phyloP scores from a whole-genome alignment of 2,113 vertebrate species.

The Sorex fumeus region DNA sequence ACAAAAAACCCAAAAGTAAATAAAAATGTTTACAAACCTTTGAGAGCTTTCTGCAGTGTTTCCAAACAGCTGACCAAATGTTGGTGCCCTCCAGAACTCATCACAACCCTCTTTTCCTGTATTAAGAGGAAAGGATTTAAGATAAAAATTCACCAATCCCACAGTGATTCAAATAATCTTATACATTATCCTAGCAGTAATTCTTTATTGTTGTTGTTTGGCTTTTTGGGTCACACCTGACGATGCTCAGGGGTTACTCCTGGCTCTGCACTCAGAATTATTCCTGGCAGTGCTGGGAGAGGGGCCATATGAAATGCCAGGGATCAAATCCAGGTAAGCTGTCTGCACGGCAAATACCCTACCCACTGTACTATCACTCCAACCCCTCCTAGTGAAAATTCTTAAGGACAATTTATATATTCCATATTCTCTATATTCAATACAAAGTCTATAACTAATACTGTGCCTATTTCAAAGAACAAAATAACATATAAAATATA shows the following conservation, averaged over 20 bases:
- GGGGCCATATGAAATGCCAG: too few species aligned
- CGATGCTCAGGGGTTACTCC: too few species aligned
- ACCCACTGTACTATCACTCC: too few species aligned
- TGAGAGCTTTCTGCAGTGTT: slow-evolving; percentile 97
- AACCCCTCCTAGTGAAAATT: not conserved
- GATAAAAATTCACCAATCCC: slow-evolving; percentile 61
- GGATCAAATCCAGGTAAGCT: too few species aligned
- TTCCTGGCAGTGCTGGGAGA: too few species aligned
- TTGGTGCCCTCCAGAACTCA: slow-evolving; percentile 96
- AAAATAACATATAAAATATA: too few species aligned
- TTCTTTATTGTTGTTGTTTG: too few species aligned
- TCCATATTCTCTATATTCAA: not conserved
- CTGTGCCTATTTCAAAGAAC: not conserved
- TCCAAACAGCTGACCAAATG: slow-evolving; percentile 97
- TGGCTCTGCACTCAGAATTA: too few species aligned
- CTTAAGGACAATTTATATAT: not conserved
- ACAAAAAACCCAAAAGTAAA: too few species aligned
- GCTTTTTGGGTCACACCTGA: too few species aligned
- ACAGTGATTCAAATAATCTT: slow-evolving; percentile 34
- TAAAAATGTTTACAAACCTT: slow-evolving; percentile 90
- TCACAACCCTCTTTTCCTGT: slow-evolving; percentile 96
- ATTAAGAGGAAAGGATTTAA: slow-evolving; percentile 57
- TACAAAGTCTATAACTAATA: not conserved
- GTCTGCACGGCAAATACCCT: too few species aligned
- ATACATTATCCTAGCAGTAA: not conserved